Conservation (phyloP, 2,113 vertebrate genomes). For the Hydrolagus affinis region DNA sequence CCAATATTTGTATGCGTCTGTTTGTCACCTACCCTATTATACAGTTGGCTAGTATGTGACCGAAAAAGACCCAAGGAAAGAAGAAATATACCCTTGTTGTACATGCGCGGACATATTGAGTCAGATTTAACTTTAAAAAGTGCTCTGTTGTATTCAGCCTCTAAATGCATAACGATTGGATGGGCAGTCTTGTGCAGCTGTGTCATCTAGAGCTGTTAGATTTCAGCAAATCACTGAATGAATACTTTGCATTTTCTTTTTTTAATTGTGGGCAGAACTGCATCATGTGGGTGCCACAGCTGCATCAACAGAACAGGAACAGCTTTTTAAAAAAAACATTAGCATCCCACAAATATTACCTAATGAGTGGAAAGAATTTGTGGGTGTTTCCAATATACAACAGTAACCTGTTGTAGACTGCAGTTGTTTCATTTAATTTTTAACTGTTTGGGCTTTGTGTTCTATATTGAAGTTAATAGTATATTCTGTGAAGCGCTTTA, state of each 20-base stretch:
- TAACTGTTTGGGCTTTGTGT: no score
- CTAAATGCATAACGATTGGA: background rate
- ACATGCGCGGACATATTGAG: background rate
- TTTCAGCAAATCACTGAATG: background rate
- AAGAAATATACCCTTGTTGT: no score
- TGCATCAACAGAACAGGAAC: background rate
- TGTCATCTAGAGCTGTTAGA: background rate
- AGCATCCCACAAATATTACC: no score
- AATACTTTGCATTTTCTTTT: background rate
- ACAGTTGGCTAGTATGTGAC: no score
- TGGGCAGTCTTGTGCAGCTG: background rate
- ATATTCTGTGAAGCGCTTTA: background rate
- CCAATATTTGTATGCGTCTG: background rate
- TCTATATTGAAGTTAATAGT: no score
- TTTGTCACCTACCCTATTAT: no score
- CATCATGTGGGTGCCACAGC: background rate
- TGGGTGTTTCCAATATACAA: no score
- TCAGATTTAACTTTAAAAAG: background rate
- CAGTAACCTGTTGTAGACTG: no score
- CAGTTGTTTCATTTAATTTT: no score
- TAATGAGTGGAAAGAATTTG: no score
- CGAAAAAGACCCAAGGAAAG: no score
- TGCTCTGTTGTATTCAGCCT: background rate
- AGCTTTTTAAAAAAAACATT: background rate
- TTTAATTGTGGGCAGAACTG: background rate